These are phyloP conservation scores for Ascaphus truei DNA, from an alignment of 2,113 vertebrate species.

Conservation along the genomic window DNA sequence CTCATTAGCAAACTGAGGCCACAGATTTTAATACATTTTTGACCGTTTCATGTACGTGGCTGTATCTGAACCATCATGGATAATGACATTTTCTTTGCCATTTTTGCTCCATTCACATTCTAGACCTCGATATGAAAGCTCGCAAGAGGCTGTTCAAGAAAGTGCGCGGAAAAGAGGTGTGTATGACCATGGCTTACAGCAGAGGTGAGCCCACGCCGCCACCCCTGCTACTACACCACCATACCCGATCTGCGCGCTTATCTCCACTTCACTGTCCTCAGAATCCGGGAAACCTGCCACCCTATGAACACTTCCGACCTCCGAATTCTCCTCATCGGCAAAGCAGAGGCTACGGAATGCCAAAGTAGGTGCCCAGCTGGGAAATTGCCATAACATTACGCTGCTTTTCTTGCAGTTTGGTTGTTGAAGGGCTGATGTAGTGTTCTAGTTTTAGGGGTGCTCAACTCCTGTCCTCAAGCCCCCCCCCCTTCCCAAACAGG, in stretches of 20 bases:
- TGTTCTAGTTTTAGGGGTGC: too few species aligned
- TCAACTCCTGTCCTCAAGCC: too few species aligned
- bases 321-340: conserved; percentile 59
- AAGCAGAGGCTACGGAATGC: conserved; percentile 63
- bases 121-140: conserved; percentile 71
- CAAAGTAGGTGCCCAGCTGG: conserved; percentile 72
- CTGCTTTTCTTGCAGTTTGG: accelerated
- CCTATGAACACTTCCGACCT: conserved; percentile 64
- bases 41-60: too few species aligned
- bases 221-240: conserved; percentile 70
- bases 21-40: too few species aligned
- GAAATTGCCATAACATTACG: too few species aligned
- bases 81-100: too few species aligned
- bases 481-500: too few species aligned
- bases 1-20: too few species aligned
- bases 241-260: conserved; percentile 46
- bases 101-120: too few species aligned
- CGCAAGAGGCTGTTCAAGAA: conserved; percentile 82
- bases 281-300: conserved; percentile 42
- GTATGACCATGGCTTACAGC: conserved; percentile 69
- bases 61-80: too few species aligned
- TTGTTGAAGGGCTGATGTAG: accelerated
- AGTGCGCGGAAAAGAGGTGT: conserved; percentile 76
- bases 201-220: conserved; percentile 60
- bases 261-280: conserved; percentile 44